Conservation (phyloP, 2,888 invertebrate species). For the Temnothorax rugatulus region DNA sequence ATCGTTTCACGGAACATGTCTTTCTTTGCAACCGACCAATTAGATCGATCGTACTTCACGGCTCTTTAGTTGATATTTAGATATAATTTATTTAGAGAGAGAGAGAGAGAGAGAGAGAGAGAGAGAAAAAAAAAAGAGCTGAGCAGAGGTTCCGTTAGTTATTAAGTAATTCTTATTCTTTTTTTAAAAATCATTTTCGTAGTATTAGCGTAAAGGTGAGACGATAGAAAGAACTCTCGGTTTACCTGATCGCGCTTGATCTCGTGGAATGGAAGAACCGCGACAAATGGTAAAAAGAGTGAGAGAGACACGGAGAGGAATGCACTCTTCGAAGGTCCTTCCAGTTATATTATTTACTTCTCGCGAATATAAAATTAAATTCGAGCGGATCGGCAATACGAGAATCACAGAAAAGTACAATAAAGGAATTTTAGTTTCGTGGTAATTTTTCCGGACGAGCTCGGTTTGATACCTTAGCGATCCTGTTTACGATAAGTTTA, state of each 20-base stretch:
- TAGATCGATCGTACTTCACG: conserved; percentile 3
- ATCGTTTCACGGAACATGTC: conserved; percentile 6
- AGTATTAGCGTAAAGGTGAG: conserved; percentile 46
- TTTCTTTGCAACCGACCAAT: conserved; percentile 19
- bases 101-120: neutral
- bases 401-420: conserved; percentile 27
- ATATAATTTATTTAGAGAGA: conserved; percentile 10
- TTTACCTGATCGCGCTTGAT: conserved; percentile 70
- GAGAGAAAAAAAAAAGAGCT: neutral
- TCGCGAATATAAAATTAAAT: conserved; percentile 22
- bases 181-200: conserved; percentile 2
- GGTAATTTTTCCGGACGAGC: conserved; percentile 9
- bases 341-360: conserved; percentile 25
- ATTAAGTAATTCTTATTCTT: neutral
- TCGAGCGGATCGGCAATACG: conserved; percentile 30
- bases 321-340: conserved; percentile 21
- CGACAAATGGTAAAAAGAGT: conserved; percentile 34
- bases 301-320: neutral
- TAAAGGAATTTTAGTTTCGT: conserved; percentile 2
- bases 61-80: conserved; percentile 4
- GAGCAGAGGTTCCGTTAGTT: conserved; percentile 27
- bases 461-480: neutral
- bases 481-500: conserved; percentile 29
- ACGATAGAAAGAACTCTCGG: conserved; percentile 46
- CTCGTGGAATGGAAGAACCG: conserved; percentile 66